Percentiles rank a stretch among this genome's conserved stretches.
phyloP scores from a whole-genome alignment of 2,797 vertebrate genomes.

The Eptatretus atami region DNA sequence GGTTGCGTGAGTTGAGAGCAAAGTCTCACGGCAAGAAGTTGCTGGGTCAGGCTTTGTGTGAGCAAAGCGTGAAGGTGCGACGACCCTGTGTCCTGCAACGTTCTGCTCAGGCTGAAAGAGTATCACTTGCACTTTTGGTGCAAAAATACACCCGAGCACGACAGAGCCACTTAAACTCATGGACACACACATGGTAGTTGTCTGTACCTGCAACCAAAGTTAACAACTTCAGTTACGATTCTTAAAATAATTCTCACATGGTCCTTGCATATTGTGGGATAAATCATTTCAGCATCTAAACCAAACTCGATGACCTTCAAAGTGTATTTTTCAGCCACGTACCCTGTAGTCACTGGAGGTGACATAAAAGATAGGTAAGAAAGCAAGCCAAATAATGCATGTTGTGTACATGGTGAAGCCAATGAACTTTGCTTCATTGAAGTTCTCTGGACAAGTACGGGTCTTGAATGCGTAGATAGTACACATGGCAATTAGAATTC shows the following conservation, averaged over 20 bases:
- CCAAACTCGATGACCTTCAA: too few species aligned
- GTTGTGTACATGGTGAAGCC: constrained; percentile 3
- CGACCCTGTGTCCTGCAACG: constrained; percentile 13
- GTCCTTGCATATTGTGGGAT: too few species aligned
- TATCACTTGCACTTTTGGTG: constrained; percentile 90
- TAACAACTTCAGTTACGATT: too few species aligned
- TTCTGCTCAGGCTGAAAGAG: constrained; percentile 98
- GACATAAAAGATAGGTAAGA: constrained; percentile 1
- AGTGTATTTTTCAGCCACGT: background rate
- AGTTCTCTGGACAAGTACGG: background rate
- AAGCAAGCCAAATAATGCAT: constrained; percentile 1
- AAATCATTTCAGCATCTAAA: too few species aligned
- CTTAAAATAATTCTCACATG: too few species aligned
- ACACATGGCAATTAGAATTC: background rate
- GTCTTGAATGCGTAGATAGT: constrained; percentile 3
- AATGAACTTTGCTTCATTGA: constrained; percentile 4
- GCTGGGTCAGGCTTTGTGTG: too few species aligned
- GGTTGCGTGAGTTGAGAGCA: too few species aligned
- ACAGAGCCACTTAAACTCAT: constrained; percentile 92
- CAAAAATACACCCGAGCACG: constrained; percentile 84
- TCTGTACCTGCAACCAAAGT: constrained; percentile 39
- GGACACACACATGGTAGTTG: constrained; percentile 95
- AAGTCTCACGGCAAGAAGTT: too few species aligned
- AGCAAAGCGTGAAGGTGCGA: too few species aligned
- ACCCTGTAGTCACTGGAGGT: constrained; percentile 2